Evolutionary conservation across 2,888 invertebrate species (phyloP).

Genomic region (Mylabris sibirica): DNA sequence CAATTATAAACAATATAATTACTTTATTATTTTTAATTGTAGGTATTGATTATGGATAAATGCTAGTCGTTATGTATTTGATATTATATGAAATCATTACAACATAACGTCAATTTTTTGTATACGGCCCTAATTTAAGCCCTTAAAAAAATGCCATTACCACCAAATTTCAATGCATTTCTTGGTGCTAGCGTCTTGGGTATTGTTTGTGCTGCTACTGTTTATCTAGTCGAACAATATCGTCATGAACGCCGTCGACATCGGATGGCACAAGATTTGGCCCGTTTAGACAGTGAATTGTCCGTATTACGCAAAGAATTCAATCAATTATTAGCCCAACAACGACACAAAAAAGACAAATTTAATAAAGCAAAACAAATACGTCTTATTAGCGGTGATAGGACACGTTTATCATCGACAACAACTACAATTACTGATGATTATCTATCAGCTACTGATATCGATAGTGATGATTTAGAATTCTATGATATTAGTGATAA

Average conservation of each 20-base stretch:
- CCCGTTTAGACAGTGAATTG: slow-evolving; percentile 54
- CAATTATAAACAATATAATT: neutral
- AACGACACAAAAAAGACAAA: slow-evolving; percentile 37
- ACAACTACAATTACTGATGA: slow-evolving; percentile 48
- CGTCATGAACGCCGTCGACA: slow-evolving; percentile 54
- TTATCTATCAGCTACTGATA: slow-evolving; percentile 52
- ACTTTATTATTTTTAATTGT: neutral
- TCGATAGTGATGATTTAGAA: slow-evolving; percentile 58
- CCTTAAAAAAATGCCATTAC: slow-evolving; percentile 43
- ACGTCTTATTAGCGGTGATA: slow-evolving; percentile 26
- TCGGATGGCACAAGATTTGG: slow-evolving; percentile 55
- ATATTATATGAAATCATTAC: neutral
- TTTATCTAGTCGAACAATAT: slow-evolving; percentile 56
- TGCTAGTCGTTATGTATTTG: neutral
- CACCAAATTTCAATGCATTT: slow-evolving; percentile 46
- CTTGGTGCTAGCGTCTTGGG: slow-evolving; percentile 58
- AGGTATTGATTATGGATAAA: neutral
- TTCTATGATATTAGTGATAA: slow-evolving; percentile 60
- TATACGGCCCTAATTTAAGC: no score
- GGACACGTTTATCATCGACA: neutral
- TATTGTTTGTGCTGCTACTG: slow-evolving; percentile 56
- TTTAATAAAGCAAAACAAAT: slow-evolving; percentile 34
- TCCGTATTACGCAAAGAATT: slow-evolving; percentile 51
- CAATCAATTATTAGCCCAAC: slow-evolving; percentile 48
- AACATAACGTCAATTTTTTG: slow-evolving; percentile 27